phyloP scores from a whole-genome alignment of 2,113 vertebrate genomes.

The Periophthalmodon schlosseri region DNA sequence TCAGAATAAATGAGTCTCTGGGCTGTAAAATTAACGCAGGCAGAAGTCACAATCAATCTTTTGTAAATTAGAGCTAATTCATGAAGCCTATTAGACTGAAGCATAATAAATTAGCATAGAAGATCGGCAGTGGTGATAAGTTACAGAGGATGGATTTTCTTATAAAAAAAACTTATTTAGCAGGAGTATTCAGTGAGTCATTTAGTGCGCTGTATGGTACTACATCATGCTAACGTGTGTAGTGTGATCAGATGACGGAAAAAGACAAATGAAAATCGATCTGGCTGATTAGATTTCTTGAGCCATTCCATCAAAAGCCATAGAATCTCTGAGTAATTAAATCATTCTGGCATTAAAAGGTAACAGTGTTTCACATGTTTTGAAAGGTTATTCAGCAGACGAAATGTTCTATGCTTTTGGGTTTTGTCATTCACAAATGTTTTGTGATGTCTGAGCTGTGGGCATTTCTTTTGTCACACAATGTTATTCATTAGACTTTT shows the following conservation, averaged over 20 bases:
- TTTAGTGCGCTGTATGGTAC: not conserved
- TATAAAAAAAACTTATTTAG: not conserved
- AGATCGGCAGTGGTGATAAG: not conserved
- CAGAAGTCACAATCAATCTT: not conserved
- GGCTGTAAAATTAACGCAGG: not conserved
- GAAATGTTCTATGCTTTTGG: not conserved
- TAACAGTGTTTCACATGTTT: not conserved
- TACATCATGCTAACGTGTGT: not conserved
- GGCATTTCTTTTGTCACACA: no score
- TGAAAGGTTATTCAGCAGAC: not conserved
- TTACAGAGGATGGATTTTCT: not conserved
- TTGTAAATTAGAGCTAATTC: slow-evolving; percentile 4
- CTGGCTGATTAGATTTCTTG: not conserved
- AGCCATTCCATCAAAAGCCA: not conserved
- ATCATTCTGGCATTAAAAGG: not conserved
- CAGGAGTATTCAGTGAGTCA: not conserved
- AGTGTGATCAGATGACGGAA: not conserved
- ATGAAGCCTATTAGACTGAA: not conserved
- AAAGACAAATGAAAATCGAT: not conserved
- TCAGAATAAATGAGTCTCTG: not conserved
- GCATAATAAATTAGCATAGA: not conserved
- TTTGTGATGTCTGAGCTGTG: not conserved
- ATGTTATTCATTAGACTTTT: no score
- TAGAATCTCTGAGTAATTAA: not conserved
- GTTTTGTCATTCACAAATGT: not conserved